Percentiles rank a stretch among this genome's conserved stretches.
These are phyloP conservation scores for Calyptomena viridis DNA, from an alignment of 2,113 vertebrate genomes.

Conservation along the genomic window DNA sequence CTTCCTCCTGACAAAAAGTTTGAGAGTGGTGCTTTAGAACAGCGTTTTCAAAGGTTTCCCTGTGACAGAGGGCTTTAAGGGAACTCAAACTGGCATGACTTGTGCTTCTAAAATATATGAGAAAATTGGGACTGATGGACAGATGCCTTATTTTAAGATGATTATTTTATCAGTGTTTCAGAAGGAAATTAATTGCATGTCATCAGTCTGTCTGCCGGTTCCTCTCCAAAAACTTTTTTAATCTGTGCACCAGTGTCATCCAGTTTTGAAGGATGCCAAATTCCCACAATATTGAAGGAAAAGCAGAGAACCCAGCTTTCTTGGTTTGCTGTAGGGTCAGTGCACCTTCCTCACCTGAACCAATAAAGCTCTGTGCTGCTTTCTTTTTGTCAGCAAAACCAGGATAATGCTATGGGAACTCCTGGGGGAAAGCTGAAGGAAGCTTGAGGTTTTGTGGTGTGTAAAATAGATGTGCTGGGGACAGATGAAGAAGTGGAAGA, in stretches of 20 bases:
- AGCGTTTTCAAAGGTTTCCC: not conserved
- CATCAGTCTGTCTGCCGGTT: not conserved
- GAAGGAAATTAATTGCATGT: not conserved
- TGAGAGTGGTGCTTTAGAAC: not conserved
- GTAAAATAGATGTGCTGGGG: not conserved
- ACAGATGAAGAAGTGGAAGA: not conserved
- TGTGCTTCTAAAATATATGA: not conserved
- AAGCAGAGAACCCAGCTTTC: not conserved
- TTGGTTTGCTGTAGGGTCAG: not conserved
- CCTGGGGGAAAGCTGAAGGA: not conserved
- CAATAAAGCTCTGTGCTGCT: not conserved
- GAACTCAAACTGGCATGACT: not conserved
- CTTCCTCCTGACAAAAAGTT: not conserved
- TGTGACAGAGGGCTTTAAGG: not conserved
- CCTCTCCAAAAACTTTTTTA: not conserved
- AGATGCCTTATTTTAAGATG: not conserved
- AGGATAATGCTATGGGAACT: rapidly evolving
- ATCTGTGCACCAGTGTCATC: not conserved
- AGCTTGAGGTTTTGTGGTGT: not conserved
- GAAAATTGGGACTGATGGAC: not conserved
- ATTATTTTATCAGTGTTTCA: constrained; percentile 25
- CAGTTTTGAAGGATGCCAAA: not conserved
- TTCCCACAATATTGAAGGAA: not conserved
- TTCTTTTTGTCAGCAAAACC: not conserved
- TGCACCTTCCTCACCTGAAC: not conserved